Conservation (phyloP, 2,797 vertebrate genomes). For the Sebastes diploproa region DNA sequence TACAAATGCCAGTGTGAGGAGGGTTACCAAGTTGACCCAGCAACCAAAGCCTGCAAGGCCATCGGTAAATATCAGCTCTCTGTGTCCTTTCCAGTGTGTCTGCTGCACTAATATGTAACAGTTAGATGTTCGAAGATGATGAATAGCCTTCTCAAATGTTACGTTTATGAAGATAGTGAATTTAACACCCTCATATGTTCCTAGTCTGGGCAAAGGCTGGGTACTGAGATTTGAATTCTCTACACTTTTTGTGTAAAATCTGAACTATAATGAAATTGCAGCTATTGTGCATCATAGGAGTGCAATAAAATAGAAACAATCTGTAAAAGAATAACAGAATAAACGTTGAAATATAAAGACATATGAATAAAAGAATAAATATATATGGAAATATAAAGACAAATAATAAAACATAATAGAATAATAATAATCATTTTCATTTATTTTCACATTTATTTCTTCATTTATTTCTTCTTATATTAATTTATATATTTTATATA, state of each 20-base stretch:
- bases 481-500: too few relatives aligned
- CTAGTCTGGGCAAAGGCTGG: not conserved
- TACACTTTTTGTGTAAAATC: too few relatives aligned
- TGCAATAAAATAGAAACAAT: too few relatives aligned
- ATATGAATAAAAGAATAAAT: too few relatives aligned
- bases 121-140: not conserved
- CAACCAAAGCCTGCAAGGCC: slow-evolving; percentile 86
- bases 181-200: not conserved
- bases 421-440: too few relatives aligned
- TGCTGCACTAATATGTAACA: not conserved
- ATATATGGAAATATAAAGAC: too few relatives aligned
- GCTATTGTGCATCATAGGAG: not conserved
- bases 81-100: not conserved
- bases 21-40: slow-evolving; percentile 88
- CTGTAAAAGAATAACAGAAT: too few relatives aligned
- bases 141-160: not conserved
- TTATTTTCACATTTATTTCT: too few relatives aligned
- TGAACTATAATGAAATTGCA: not conserved
- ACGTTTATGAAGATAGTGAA: not conserved
- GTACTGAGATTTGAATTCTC: too few relatives aligned
- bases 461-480: too few relatives aligned
- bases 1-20: slow-evolving; percentile 90
- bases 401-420: too few relatives aligned
- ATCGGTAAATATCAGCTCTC: slow-evolving; percentile 75
- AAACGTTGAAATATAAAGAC: too few relatives aligned